Conservation (phyloP, 2,797 vertebrate species). For the Artibeus lituratus region DNA sequence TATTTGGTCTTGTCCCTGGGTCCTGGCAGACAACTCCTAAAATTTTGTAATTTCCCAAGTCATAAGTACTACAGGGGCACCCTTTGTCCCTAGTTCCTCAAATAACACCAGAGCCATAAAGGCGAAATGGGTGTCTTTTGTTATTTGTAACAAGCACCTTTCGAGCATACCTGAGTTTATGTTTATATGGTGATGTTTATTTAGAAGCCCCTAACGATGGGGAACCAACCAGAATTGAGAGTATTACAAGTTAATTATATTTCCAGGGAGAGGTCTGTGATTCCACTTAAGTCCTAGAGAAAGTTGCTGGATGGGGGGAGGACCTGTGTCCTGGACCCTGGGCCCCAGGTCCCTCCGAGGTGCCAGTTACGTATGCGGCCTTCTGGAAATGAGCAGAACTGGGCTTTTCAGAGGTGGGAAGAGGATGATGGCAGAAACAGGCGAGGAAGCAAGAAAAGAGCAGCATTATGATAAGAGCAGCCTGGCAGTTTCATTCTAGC, state of each 20-base stretch:
- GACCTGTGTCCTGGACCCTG: background rate
- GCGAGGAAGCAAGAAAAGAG: background rate
- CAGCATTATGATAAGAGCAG: no score
- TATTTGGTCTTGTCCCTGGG: background rate
- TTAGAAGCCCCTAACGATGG: background rate
- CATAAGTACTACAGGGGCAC: background rate
- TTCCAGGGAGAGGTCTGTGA: background rate
- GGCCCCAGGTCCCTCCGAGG: background rate
- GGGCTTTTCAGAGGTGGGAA: background rate
- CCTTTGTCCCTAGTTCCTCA: background rate
- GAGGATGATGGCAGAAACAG: background rate
- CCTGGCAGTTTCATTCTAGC: background rate
- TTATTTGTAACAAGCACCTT: background rate
- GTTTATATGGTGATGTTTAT: background rate
- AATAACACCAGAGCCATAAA: background rate
- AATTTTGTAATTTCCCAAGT: background rate
- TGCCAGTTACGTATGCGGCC: fast-evolving
- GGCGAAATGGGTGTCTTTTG: background rate
- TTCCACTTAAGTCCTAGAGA: background rate
- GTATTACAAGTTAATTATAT: background rate
- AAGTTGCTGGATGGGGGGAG: background rate
- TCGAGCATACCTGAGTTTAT: background rate
- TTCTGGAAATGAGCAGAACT: background rate
- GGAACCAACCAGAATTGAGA: background rate
- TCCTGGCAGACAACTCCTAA: background rate